phyloP scores from a whole-genome alignment of 64 coral and sea anemone species.

The Pocillopora verrucosa region DNA sequence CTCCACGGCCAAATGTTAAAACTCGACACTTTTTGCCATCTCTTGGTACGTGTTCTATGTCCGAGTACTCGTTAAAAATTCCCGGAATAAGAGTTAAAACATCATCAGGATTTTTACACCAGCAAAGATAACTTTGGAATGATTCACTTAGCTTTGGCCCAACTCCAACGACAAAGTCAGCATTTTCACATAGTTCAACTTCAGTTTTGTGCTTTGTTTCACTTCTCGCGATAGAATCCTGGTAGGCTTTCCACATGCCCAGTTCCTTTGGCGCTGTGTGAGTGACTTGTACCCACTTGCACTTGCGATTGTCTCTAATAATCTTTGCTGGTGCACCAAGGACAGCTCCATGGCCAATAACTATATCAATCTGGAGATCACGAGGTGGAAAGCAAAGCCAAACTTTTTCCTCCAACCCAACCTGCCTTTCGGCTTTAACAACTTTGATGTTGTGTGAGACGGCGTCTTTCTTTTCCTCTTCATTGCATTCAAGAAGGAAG shows the following conservation, averaged over 20 bases:
- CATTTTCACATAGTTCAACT: background rate
- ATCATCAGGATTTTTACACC: background rate
- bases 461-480: background rate
- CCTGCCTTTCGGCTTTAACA: background rate
- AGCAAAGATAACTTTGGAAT: background rate
- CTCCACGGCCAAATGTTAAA: background rate
- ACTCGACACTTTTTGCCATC: background rate
- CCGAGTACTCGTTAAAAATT: background rate
- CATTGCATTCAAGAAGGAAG: constrained; percentile 1
- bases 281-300: constrained; percentile 21
- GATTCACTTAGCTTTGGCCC: background rate
- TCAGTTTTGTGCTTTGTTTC: background rate
- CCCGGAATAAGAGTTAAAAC: background rate
- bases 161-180: background rate
- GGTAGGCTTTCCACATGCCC: constrained; percentile 3
- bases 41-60: background rate
- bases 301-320: background rate
- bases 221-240: background rate
- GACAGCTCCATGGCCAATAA: constrained; percentile 20
- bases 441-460: background rate
- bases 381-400: background rate
- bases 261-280: constrained; percentile 6
- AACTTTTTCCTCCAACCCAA: background rate
- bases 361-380: background rate
- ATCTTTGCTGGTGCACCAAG: background rate